Evolutionary conservation across 2,888 invertebrate species (phyloP), one percentile per base, ranked within the genome.

Genomic region (Caenorhabditis sinica): DNA sequence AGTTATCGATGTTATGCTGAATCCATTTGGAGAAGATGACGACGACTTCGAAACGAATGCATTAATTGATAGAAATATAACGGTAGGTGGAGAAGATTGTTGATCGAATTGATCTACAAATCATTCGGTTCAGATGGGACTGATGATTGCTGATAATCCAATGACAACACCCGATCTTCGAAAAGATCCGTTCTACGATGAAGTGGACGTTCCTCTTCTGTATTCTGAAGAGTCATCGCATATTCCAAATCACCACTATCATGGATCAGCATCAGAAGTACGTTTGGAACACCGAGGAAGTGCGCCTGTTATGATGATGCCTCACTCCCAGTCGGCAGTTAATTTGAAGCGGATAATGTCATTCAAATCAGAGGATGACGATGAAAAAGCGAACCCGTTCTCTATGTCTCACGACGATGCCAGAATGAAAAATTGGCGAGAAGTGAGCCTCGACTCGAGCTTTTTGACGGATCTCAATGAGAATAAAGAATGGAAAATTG

Each of bases 101-200:
- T 76, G 60, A 53, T 71, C 77, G 25, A 49, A 45, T 43, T 71
- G 71, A 65, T 43, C 56, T 53, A 25, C 17, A 60, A 69, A 79
- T 65, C 53, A 69, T 23, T 65, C 17, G 65, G 56, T 87, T 89
- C 74, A 91, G 89, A 90, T 91, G 84, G 92, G 92, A n/a, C 58
- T 91, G 43, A 90, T 88, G 80, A 91, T 92, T 20, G 91, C 92
- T 11, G 92, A 92, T 81, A 89, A 90, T 45, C 88, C 90, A 49
- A 89, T 90, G 76, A 79, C 77, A 15, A 87, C 89, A 8, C 92
- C 92, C 17, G 89, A 88, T 20, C 63, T 91, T 23, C 87, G 89
- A 56, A 89, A 86, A 53, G 92, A 92, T 84, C 86, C 89, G 45
- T 92, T 92, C 75, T 91, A 89, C 88, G 89, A 89, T 63, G 87